phyloP scores from a whole-genome alignment of 2,797 vertebrate species.

The Acipenser ruthenus region DNA sequence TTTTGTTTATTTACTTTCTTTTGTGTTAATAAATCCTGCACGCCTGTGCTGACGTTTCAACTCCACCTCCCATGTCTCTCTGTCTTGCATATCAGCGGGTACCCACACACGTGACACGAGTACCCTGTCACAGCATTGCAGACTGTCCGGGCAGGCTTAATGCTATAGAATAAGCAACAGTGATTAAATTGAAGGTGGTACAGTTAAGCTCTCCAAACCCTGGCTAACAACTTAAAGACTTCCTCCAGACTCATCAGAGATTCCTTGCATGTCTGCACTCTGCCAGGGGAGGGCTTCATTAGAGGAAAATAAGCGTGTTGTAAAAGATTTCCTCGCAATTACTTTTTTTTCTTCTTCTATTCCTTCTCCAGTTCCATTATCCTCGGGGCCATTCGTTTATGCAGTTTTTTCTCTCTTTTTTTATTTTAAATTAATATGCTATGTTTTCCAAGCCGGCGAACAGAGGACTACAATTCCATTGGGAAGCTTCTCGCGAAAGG shows the following conservation, averaged over 20 bases:
- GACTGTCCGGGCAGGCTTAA: not conserved
- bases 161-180: slow-evolving; percentile 30
- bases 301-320: slow-evolving; percentile 59
- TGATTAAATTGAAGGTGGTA: slow-evolving; percentile 26
- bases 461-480: slow-evolving; percentile 45
- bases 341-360: slow-evolving; percentile 25
- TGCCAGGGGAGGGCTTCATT: slow-evolving; percentile 56
- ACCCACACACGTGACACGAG: too few species aligned
- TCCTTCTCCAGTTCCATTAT: slow-evolving; percentile 41
- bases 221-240: slow-evolving; percentile 36
- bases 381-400: slow-evolving; percentile 34
- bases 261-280: slow-evolving; percentile 42
- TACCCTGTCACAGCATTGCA: not conserved
- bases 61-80: too few species aligned
- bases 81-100: too few species aligned
- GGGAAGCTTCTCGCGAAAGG: slow-evolving; percentile 54
- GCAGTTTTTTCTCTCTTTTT: slow-evolving; percentile 33
- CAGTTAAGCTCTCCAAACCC: slow-evolving; percentile 37
- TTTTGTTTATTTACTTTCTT: too few species aligned
- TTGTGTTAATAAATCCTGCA: too few species aligned
- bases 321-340: slow-evolving; percentile 63
- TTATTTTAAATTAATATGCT: slow-evolving; percentile 53
- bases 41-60: too few species aligned
- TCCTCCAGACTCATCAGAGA: slow-evolving; percentile 44
- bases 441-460: slow-evolving; percentile 47